Conservation (phyloP, 53 echinoderm and acorn worm species). For the Mesocentrotus franciscanus region DNA sequence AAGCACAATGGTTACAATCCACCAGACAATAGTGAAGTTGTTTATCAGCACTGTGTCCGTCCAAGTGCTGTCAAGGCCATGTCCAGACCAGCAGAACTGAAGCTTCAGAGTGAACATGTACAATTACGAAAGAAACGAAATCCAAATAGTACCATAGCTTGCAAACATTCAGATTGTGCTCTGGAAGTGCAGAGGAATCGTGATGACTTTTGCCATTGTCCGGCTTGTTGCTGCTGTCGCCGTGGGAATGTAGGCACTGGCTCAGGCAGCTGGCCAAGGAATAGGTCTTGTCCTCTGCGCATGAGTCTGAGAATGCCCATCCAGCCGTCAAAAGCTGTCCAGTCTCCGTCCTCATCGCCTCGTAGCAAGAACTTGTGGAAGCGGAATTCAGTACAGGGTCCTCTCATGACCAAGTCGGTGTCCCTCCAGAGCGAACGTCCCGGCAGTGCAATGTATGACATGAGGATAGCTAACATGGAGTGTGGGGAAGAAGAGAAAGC, state of each 20-base stretch:
- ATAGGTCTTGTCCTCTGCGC: constrained; percentile 87
- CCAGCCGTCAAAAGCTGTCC: constrained; percentile 73
- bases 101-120: constrained; percentile 51
- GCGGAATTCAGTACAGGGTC: constrained; percentile 60
- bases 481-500: constrained; percentile 57
- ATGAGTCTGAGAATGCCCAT: constrained; percentile 76
- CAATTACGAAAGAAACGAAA: constrained; percentile 68
- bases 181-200: constrained; percentile 58
- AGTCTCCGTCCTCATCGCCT: constrained; percentile 68
- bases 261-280: constrained; percentile 96
- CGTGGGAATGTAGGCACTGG: constrained; percentile 72
- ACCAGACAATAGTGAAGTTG: constrained; percentile 81
- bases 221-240: constrained; percentile 95
- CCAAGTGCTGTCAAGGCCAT: constrained; percentile 94
- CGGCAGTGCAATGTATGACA: constrained; percentile 66
- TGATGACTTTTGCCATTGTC: constrained; percentile 89
- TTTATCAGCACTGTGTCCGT: constrained; percentile 93
- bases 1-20: constrained; percentile 42
- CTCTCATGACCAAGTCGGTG: constrained; percentile 68
- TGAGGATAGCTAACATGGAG: constrained; percentile 58
- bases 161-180: constrained; percentile 69
- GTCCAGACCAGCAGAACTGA: constrained; percentile 71
- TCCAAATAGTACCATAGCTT: constrained; percentile 10
- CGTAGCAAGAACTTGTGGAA: constrained; percentile 66
- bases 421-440: constrained; percentile 65